Evolutionary conservation across 2,888 invertebrate species (phyloP).

Genomic region (Torymus texanus): DNA sequence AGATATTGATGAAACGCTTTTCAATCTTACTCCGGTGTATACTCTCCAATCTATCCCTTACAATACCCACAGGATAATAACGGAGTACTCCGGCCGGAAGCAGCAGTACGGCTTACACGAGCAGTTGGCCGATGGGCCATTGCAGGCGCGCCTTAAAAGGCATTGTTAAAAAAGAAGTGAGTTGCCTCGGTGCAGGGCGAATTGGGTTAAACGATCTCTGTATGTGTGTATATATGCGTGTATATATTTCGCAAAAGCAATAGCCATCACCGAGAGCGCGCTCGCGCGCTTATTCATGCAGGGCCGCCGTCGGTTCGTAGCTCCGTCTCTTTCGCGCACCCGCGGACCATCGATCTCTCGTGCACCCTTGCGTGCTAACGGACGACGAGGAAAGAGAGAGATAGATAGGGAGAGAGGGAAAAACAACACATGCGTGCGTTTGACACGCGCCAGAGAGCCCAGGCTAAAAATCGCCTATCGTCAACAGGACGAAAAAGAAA

Average conservation of each 20-base stretch:
- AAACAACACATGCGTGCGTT: constrained; percentile 34
- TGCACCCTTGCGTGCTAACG: not conserved
- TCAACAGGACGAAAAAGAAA: not conserved
- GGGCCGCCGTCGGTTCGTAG: no score
- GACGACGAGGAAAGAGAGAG: not conserved
- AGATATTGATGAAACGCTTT: no score
- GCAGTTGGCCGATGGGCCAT: no score
- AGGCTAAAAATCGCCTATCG: not conserved
- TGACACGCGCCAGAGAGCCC: constrained; percentile 25
- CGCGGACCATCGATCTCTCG: constrained; percentile 40
- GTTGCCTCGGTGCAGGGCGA: constrained; percentile 19
- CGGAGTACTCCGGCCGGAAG: no score
- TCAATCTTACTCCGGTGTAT: no score
- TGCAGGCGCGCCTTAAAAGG: constrained; percentile 8
- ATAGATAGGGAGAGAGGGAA: constrained; percentile 18
- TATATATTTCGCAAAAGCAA: constrained; percentile 49
- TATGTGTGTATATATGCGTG: no score
- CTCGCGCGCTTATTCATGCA: constrained; percentile 1
- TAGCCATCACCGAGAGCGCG: constrained; percentile 8
- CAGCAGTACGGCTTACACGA: no score
- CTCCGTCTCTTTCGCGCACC: constrained; percentile 1
- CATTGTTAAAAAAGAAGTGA: no score
- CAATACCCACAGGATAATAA: no score
- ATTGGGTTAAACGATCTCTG: constrained; percentile 63
- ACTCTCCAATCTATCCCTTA: no score